These are phyloP conservation scores for Apotomis capreana DNA, from an alignment of 2,888 invertebrate species.

Conservation along the genomic window DNA sequence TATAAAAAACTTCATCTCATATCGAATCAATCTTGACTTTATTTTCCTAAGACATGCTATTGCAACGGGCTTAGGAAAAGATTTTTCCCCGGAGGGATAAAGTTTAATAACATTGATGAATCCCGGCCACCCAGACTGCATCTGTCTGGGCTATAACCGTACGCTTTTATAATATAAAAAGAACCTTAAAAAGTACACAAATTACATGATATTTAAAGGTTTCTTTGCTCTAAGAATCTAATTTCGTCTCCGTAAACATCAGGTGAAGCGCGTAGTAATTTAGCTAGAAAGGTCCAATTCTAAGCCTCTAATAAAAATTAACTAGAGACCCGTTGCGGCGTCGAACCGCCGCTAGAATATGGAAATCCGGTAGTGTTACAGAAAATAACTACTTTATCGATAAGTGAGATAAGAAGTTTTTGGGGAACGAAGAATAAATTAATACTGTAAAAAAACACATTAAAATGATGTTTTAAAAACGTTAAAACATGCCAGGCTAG, in stretches of 20 bases:
- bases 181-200: background rate
- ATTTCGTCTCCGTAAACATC: background rate
- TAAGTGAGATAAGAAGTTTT: too few relatives aligned
- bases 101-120: conserved; percentile 18
- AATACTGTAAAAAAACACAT: too few relatives aligned
- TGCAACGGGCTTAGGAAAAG: background rate
- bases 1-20: background rate
- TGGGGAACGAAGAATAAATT: too few relatives aligned
- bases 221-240: background rate
- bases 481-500: too few relatives aligned
- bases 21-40: background rate
- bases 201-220: background rate
- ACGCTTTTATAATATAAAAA: background rate
- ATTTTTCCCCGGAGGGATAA: conserved; percentile 1
- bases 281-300: background rate
- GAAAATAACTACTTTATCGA: too few relatives aligned
- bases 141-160: background rate
- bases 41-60: conserved; percentile 15
- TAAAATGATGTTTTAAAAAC: too few relatives aligned
- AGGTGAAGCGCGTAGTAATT: background rate
- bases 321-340: too few relatives aligned
- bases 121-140: background rate
- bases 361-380: too few relatives aligned
- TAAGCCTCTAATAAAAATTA: background rate
- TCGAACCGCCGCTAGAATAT: too few relatives aligned